These are phyloP conservation scores for Caenorhabditis angaria DNA, from an alignment of 2,888 invertebrate genomes.

Conservation along the genomic window DNA sequence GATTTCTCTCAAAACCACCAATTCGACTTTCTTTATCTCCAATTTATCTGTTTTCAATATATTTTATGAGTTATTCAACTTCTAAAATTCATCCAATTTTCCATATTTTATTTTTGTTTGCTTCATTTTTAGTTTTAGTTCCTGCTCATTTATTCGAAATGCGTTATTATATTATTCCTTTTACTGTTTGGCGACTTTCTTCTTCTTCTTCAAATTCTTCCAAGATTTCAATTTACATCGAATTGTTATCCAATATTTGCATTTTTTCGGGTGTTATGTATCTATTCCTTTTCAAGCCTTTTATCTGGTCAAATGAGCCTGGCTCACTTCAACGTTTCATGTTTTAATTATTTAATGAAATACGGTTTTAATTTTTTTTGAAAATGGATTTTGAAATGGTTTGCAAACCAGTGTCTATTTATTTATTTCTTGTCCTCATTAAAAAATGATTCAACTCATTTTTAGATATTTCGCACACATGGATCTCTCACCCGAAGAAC, in stretches of 20 bases:
- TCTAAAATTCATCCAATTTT: slow-evolving; percentile 11
- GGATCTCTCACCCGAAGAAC: too few species aligned
- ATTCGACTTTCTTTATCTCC: slow-evolving; percentile 34
- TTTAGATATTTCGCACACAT: too few species aligned
- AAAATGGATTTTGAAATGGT: neutral
- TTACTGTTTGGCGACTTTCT: slow-evolving; percentile 82
- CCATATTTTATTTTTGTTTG: slow-evolving; percentile 21
- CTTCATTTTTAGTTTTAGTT: slow-evolving; percentile 77
- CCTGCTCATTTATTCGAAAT: slow-evolving; percentile 89
- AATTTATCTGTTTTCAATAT: slow-evolving; percentile 21
- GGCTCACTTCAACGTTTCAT: slow-evolving; percentile 67
- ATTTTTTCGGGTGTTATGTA: slow-evolving; percentile 57
- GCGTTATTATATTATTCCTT: slow-evolving; percentile 94
- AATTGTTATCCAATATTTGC: slow-evolving; percentile 41
- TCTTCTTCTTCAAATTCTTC: slow-evolving; percentile 6
- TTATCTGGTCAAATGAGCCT: slow-evolving; percentile 67
- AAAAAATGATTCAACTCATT: neutral
- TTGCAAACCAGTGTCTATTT: neutral
- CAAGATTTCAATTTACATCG: slow-evolving; percentile 13
- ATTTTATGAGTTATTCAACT: slow-evolving; percentile 17
- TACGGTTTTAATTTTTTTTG: neutral
- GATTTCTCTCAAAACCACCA: slow-evolving; percentile 70
- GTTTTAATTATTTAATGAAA: slow-evolving; percentile 59
- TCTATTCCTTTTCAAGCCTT: slow-evolving; percentile 67
- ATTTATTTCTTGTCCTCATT: neutral